Base-by-base conservation (phyloP, 2,113 vertebrate genomes). In the Rhinolophus sinicus region DNA sequence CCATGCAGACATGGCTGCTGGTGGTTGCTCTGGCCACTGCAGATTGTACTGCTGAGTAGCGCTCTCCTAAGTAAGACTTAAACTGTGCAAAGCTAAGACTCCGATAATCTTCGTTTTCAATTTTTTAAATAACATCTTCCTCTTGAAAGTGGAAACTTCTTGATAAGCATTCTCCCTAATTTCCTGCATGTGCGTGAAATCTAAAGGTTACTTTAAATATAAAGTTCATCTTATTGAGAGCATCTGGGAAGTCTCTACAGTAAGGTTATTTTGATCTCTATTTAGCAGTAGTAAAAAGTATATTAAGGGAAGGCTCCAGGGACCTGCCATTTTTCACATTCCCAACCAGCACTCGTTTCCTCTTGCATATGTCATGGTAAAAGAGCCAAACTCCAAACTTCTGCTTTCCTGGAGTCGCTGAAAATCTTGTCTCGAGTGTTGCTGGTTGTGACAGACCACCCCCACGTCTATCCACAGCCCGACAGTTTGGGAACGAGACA, bases 141-240 rank as follows among this genome's bases (percentile, higher is more conserved):
- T 89, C 97, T 92, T 91, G 35, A 91, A 91, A 96, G 86, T 78
- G 73, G 67, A 94, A 94, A 50, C 72, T 78, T 90, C 96, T 64
- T 87, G 67, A 40, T 75, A 88, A 56, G 91, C 8, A 2, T 75
- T 85, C 91, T 95, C 92, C 60, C 22, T 54, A 89, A 95, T 94
- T 96, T 97, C 97, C 94, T 76, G 69, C 82, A 12, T 60, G 73
- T 86, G 73, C 75, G 60, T 50, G 70, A 96, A 97, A 96, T 78
- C 85, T 86, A 98, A 97, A 98, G 97, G 96, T 97, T 95, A 86
- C 73, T 94, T 97, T 83, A 94, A 96, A 97, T 96, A 86, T 94
- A 92, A 97, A 97, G 97, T 93, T 97, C 97, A 95, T 85, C 85
- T 94, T 35, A 86, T 58, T 82, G 72, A 82, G 77, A 97, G 97